These are phyloP conservation scores for Tenthredo distinguenda DNA, from an alignment of 2,888 invertebrate species.

Conservation along the genomic window DNA sequence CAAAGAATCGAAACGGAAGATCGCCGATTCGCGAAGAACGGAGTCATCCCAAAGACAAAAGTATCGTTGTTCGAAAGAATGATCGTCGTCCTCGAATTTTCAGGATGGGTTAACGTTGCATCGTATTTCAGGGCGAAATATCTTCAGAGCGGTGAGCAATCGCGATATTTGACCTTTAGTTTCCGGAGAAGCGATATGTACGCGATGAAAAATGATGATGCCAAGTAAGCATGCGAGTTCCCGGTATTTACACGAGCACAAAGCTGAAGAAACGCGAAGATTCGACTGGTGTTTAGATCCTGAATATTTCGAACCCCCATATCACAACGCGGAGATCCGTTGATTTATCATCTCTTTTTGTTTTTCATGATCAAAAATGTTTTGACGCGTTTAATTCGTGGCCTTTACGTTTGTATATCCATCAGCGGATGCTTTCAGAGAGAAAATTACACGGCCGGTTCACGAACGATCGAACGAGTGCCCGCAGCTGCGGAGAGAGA, in stretches of 20 bases:
- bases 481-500: neutral
- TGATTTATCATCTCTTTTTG: neutral
- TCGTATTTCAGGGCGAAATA: slow-evolving; percentile 3
- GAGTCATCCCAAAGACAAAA: neutral
- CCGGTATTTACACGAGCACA: neutral
- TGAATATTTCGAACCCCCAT: neutral
- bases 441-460: slow-evolving; percentile 23
- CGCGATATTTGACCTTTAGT: neutral
- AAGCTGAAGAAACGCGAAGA: neutral
- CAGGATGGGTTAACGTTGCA: neutral
- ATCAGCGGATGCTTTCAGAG: slow-evolving; percentile 24
- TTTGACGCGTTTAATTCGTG: slow-evolving; percentile 26
- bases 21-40: neutral
- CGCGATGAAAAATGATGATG: neutral
- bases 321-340: neutral
- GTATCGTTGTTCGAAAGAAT: neutral
- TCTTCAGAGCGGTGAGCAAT: neutral
- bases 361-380: neutral
- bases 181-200: neutral
- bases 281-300: neutral
- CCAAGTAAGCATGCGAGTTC: neutral
- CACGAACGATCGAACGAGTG: neutral
- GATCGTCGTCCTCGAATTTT: neutral
- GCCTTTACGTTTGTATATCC: slow-evolving; percentile 6
- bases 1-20: neutral